Percentiles rank a stretch among this genome's conserved stretches.
Conservation (phyloP, 2,113 vertebrate genomes). For the Meriones unguiculatus region DNA sequence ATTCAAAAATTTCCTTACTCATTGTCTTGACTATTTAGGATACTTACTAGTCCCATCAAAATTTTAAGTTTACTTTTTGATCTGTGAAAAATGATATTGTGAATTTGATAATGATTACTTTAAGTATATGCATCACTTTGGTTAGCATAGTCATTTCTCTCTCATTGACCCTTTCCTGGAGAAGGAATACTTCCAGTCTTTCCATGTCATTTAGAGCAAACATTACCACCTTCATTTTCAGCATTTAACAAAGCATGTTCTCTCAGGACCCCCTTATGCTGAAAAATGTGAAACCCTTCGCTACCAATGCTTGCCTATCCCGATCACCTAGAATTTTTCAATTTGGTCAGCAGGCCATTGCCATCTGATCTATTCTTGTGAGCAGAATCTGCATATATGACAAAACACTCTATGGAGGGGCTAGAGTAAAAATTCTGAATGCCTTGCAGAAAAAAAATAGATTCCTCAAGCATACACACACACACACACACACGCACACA, state of each 20-base stretch:
- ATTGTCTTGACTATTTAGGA: neutral
- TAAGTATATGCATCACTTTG: neutral
- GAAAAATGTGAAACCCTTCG: neutral
- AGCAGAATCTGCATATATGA: neutral
- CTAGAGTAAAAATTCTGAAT: neutral
- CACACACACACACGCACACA: neutral
- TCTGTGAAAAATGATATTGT: neutral
- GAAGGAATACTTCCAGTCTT: neutral
- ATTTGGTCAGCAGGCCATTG: fast-evolving
- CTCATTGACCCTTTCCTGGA: neutral
- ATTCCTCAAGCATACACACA: neutral
- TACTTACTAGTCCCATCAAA: neutral
- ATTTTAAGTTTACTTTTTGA: neutral
- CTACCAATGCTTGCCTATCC: neutral
- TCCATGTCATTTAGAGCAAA: neutral
- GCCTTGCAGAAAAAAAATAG: neutral
- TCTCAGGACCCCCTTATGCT: neutral
- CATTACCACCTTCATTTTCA: neutral
- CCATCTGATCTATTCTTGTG: neutral
- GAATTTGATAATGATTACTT: neutral
- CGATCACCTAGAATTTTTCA: neutral
- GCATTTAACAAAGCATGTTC: neutral
- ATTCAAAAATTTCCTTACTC: neutral
- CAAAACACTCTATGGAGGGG: neutral
- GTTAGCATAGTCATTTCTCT: neutral